Evolutionary conservation across 2,888 invertebrate genomes (phyloP), one percentile per base, ranked within the genome.

Genomic region (Steinernema hermaphroditum): DNA sequence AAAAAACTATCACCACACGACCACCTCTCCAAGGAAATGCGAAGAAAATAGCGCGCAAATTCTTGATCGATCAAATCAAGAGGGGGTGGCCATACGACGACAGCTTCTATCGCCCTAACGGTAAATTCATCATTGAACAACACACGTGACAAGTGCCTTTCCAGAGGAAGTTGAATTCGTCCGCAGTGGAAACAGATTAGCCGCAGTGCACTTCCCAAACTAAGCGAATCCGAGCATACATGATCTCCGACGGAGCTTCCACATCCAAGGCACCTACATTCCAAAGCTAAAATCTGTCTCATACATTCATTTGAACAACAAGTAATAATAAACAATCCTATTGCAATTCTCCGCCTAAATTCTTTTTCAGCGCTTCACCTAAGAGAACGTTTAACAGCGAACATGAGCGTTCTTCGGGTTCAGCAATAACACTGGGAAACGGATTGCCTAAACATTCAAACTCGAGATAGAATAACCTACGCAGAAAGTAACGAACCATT

Each of bases 71-170:
- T 68, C 81, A 83, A 72, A 83, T 86, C 72, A 79, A 80, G 71
- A 78, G 81, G 69, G 85, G 85, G 69, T 85, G 85, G 85, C 85
- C 85, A 8, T 85, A 85, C 72, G 82, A 83, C 68, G 85, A 85
- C 37, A 76, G 78, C 37, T 85, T 83, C 75, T 85, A 85, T 54
- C 72, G 82, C 76, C 80, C 82, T 14, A 62, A 70, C 27, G 72
- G 54, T 57, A 41, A 62, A 71, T 46, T 27, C 19, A 57, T 6
- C 54, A 24, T 22, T 12, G 19, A 14, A 19, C 54, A 27, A 24
- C 54, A 22, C 14, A 54, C 2, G 27, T 12, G 19, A 54, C 8
- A 41, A 14, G 14, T 46, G 32, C 37, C n/a, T 29, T 62, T 73
- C 68, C 44, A 77, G 77, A 62, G n/a, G 16, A 73, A 19, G 69